Conservation (phyloP, 2,888 invertebrate species). For the Ormyrus rosae region DNA sequence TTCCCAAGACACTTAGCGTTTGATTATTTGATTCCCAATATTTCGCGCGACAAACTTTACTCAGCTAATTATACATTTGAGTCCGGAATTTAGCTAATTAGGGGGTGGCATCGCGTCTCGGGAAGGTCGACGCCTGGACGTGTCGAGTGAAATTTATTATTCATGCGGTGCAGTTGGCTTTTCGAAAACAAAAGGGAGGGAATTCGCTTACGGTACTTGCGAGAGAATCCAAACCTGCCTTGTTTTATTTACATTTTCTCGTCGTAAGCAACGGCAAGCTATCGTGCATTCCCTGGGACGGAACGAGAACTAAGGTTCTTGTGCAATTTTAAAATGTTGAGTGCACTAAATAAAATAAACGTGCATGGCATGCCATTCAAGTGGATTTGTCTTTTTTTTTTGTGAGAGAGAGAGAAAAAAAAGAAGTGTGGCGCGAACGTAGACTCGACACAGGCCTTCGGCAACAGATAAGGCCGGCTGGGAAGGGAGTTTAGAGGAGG, state of each 20-base stretch:
- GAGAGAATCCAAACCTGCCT: too few relatives aligned
- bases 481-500: constrained; percentile 5
- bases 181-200: background rate
- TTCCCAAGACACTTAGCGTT: background rate
- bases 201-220: background rate
- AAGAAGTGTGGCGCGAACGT: background rate
- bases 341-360: background rate
- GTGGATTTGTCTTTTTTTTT: too few relatives aligned
- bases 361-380: too few relatives aligned
- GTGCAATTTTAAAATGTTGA: too few relatives aligned
- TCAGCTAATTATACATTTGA: constrained; percentile 30
- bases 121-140: background rate
- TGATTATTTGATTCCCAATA: constrained; percentile 36
- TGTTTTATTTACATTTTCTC: too few relatives aligned
- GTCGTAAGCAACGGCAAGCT: too few relatives aligned
- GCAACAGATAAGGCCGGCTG: background rate
- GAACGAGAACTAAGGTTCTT: too few relatives aligned
- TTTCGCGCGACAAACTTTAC: constrained; percentile 1
- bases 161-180: background rate
- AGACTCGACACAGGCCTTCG: constrained; percentile 38
- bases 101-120: constrained; percentile 5
- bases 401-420: too few relatives aligned
- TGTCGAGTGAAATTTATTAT: background rate
- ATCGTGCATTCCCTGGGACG: background rate
- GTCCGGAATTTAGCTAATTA: constrained; percentile 39